These are phyloP conservation scores for Oreortyx pictus DNA, from an alignment of 2,797 vertebrate genomes.

Conservation along the genomic window DNA sequence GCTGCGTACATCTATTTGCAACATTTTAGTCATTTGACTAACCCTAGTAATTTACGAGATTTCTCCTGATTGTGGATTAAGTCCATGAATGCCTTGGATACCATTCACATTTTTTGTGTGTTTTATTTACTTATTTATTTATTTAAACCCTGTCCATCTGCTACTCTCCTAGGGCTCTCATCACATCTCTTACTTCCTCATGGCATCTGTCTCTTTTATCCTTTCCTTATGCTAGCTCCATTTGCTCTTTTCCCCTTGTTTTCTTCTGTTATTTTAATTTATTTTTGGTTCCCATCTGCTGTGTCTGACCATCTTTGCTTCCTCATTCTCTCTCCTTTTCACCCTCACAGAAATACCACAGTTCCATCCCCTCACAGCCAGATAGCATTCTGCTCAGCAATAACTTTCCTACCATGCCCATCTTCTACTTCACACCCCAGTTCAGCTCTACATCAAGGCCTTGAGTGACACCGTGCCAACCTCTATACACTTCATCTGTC, in stretches of 20 bases:
- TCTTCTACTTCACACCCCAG: background rate
- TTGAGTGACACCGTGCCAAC: background rate
- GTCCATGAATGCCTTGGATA: background rate
- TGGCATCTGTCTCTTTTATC: background rate
- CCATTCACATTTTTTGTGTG: background rate
- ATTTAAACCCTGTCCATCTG: background rate
- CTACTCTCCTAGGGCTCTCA: background rate
- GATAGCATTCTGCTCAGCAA: background rate
- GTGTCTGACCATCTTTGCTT: background rate
- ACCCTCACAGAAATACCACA: background rate
- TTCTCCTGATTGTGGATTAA: background rate
- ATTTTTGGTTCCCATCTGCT: background rate
- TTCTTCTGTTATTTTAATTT: background rate
- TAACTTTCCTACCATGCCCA: background rate
- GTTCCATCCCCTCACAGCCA: background rate
- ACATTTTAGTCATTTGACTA: background rate
- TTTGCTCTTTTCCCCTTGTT: background rate
- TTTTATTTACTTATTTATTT: background rate
- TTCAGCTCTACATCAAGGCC: background rate
- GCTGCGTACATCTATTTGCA: background rate
- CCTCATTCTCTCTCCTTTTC: background rate
- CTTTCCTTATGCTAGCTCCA: background rate
- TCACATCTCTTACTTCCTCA: background rate
- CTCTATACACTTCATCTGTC: background rate
- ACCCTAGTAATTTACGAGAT: background rate